phyloP scores from a whole-genome alignment of 2,113 vertebrate species.

The Misgurnus mizolepis region DNA sequence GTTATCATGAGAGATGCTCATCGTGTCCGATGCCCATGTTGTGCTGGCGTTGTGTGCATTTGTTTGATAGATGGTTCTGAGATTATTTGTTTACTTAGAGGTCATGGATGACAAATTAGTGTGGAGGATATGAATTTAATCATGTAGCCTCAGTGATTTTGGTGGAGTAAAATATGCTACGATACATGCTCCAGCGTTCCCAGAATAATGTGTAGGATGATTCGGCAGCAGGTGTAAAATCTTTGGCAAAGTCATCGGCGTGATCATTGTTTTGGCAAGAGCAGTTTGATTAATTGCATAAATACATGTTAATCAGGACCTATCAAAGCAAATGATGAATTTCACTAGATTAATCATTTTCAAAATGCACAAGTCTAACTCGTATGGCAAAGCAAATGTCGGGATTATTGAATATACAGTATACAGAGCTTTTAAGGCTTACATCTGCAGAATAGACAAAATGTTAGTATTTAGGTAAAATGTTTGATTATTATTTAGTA shows the following conservation, averaged over 20 bases:
- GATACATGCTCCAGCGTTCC: conserved; percentile 53
- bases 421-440: background rate
- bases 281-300: conserved; percentile 75
- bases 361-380: conserved; percentile 50
- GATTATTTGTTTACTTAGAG: conserved; percentile 31
- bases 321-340: conserved; percentile 60
- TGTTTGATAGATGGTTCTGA: conserved; percentile 28
- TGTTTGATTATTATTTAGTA: too few relatives aligned
- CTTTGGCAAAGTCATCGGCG: conserved; percentile 64
- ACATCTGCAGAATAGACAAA: too few relatives aligned
- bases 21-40: conserved; percentile 23
- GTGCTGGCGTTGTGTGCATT: conserved; percentile 24
- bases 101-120: conserved; percentile 29
- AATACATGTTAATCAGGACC: conserved; percentile 80
- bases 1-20: background rate
- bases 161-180: conserved; percentile 46
- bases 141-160: conserved; percentile 48
- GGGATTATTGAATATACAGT: conserved; percentile 41
- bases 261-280: conserved; percentile 75
- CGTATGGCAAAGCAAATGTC: conserved; percentile 38
- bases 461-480: too few relatives aligned
- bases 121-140: conserved; percentile 45
- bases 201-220: conserved; percentile 61
- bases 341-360: conserved; percentile 56
- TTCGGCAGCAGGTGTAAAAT: conserved; percentile 74